These are phyloP conservation scores for Coremacera marginata DNA, from an alignment of 2,888 invertebrate species.

Conservation along the genomic window DNA sequence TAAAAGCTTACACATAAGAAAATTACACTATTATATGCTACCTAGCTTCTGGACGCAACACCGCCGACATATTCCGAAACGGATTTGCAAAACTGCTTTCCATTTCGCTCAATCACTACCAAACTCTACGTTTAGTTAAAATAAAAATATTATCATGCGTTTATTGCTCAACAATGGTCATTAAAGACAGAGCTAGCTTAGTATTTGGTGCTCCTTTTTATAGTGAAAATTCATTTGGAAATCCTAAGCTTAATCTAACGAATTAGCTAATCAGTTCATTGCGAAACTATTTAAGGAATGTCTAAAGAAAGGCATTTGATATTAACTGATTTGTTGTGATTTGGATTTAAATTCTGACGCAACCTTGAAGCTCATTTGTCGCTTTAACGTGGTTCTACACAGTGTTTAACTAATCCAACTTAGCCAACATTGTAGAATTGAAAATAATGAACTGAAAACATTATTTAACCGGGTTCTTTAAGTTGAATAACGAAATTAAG, in stretches of 20 bases:
- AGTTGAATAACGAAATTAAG: too few species aligned
- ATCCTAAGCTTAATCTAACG: neutral
- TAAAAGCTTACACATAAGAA: neutral
- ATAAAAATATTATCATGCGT: neutral
- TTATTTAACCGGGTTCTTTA: neutral
- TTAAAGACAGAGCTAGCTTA: slow-evolving; percentile 33
- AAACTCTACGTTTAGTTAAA: slow-evolving; percentile 32
- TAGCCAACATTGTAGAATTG: too few species aligned
- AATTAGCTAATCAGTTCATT: slow-evolving; percentile 26
- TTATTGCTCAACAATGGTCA: slow-evolving; percentile 24
- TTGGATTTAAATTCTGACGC: neutral
- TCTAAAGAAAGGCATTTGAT: neutral
- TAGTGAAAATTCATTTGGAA: neutral
- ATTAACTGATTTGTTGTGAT: slow-evolving; percentile 21
- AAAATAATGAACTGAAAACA: too few species aligned
- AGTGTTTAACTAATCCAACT: neutral
- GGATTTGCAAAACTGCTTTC: slow-evolving; percentile 46
- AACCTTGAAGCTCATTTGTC: neutral
- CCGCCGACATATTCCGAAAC: slow-evolving; percentile 58
- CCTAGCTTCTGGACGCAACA: slow-evolving; percentile 59
- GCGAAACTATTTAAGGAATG: neutral
- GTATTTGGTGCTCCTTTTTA: slow-evolving; percentile 12
- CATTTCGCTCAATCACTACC: slow-evolving; percentile 44
- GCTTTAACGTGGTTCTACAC: neutral
- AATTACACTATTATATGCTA: neutral